Conservation (phyloP, 1,140 invertebrate genomes). For the Acyrthosiphon pisum region DNA sequence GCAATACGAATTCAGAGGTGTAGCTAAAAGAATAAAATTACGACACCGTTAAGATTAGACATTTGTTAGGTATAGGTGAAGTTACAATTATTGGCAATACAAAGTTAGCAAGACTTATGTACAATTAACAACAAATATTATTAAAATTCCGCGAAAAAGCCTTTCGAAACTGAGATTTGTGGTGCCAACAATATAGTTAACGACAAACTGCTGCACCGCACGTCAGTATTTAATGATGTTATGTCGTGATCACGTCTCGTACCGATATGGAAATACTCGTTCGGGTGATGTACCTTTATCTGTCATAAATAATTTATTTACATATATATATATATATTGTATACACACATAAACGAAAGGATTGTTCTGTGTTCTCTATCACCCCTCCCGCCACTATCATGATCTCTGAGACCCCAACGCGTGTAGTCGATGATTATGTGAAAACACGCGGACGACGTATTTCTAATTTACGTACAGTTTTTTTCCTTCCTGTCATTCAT, state of each 20-base stretch:
- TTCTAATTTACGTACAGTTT: constrained; percentile 20
- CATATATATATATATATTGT: background rate
- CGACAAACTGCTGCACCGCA: background rate
- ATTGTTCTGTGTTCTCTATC: background rate
- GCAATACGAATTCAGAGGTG: background rate
- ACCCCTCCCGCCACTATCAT: background rate
- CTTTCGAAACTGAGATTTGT: background rate
- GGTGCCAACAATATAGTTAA: background rate
- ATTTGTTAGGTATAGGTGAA: too few relatives aligned
- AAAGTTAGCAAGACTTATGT: background rate
- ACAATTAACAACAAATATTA: background rate
- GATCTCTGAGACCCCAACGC: background rate
- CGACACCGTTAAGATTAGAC: background rate
- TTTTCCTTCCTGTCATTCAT: constrained; percentile 13
- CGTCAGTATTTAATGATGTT: background rate
- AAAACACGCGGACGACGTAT: background rate
- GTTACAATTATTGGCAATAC: too few relatives aligned
- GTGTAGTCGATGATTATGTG: background rate
- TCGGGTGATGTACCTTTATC: background rate
- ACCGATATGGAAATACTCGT: background rate
- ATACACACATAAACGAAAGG: background rate
- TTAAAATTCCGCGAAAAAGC: background rate
- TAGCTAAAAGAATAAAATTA: background rate
- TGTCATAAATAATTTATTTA: constrained; percentile 9
- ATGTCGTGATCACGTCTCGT: background rate